Percentiles rank a stretch among this genome's conserved stretches.
phyloP scores from a whole-genome alignment of 2,113 vertebrate species.

The Caretta caretta region DNA sequence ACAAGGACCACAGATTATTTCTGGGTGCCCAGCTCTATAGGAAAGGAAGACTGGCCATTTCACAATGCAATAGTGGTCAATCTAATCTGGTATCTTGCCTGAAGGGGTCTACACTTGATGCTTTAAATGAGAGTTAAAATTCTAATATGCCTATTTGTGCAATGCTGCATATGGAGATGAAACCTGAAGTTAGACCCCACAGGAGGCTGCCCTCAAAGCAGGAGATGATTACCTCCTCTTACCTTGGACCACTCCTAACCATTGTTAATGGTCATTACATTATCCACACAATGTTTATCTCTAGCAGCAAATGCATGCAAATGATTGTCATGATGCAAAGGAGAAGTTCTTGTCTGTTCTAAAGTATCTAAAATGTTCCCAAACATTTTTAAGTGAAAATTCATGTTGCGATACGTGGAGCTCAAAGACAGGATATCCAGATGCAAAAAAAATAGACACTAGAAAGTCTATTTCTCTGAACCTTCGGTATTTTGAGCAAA shows the following conservation, averaged over 20 bases:
- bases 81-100: neutral
- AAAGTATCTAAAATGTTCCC: neutral
- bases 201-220: neutral
- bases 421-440: constrained; percentile 12
- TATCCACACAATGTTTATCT: neutral
- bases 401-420: neutral
- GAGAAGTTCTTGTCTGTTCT: constrained; percentile 11
- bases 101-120: neutral
- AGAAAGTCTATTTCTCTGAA: constrained; percentile 1
- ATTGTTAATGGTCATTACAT: neutral
- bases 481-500: neutral
- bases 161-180: neutral
- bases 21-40: neutral
- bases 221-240: neutral
- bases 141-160: neutral
- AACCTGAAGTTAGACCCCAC: neutral
- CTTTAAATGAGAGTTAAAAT: constrained; percentile 1
- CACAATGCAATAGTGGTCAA: neutral
- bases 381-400: neutral
- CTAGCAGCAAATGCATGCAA: neutral
- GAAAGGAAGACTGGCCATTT: neutral
- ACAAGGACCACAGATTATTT: neutral
- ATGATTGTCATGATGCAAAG: neutral
- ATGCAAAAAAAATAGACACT: neutral
- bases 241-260: neutral